Base-by-base conservation (phyloP, 1,140 invertebrate genomes). In the Pomacea maculata region DNA sequence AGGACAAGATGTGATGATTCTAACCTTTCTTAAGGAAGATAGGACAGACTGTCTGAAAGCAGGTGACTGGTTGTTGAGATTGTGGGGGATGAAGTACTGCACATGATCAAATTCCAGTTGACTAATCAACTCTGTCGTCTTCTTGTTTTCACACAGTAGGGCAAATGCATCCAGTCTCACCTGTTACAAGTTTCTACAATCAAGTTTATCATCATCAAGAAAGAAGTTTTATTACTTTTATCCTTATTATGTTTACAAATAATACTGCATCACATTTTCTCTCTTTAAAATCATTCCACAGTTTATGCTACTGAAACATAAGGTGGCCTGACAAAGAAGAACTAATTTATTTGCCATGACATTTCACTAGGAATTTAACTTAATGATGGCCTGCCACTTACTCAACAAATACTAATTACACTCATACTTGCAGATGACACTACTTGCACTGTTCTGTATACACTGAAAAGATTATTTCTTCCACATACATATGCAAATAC, bases 131-230 rank as follows among this genome's bases (percentile, higher is more conserved):
- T 96, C 94, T 21, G 96, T 95, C 21, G 93, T 94, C 88, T 95
- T 95, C 71, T 94, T 94, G 19, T 94, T 95, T 85, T 96, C 95
- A 79, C 95, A 94, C 19, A 97, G 87, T 12, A 96, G 90, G 7
- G 93, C 93, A 80, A 97, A 92, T 0, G 94, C 93, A 83, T 92
- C 92, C 21, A 93, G 86, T 75, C 92, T 85, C 67, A 93, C 88
- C 92, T 94, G 76, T 25, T 75, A 45, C 12, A 64, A 68, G 72
- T 70, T n/a, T 67, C 52, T 67, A 76, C 52, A 82, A 81, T 81
- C 79, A 79, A 63, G 75, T 80, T 57, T 25, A 79, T 54, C 75
- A 64, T 77, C 80, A 65, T 79, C 67, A 72, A 83, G 29, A 78
- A 83, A 15, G 68, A 63, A 8, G 25, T 45, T 45, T 75, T 21